Base-by-base conservation (phyloP, 2,888 invertebrate species). In the Eubasilissa splendida region DNA sequence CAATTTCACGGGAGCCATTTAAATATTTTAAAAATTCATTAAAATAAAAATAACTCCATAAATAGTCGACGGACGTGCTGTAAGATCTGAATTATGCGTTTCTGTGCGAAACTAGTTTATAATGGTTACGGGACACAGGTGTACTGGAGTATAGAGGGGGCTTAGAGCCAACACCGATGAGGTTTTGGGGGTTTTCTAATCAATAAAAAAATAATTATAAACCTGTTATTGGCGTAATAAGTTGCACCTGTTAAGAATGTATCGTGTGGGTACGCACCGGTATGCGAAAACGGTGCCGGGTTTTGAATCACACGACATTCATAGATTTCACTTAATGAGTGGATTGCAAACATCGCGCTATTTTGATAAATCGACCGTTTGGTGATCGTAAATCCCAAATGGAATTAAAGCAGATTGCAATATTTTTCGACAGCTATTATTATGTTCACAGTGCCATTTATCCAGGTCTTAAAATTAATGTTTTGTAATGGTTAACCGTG, bases 181-280 rank as follows among this genome's bases (percentile, higher is more conserved):
- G 31, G 14, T 31, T 76, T 65, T 42, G 53, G 63, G 22, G 53
- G 65, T 60, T 75, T 76, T 65, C 65, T 76, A 65, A 63, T n/a
- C 65, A 53, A 52, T 63, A 65, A 76, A 76, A 76, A 22, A 52
- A 65, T 60, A n/a, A 73, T 73, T 14, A 73, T 4, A 65, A 76
- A 76, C 76, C 76, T 22, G 76, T 76, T 76, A 31, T 31, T 9
- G 12, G 3, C n/a, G 63, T 63, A 76, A 76, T 65, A 42, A 60
- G 59, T 31, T 65, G 76, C 76, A 76, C 75, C 75, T 75, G 75
- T 60, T 75, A 50, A 42, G 42, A 66, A 33, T n/a, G 42, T 31
- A 63, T 63, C 60, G 42, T 14, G 42, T 1, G 31, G 42, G 52
- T 14, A 50, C 31, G 14, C 14, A 33, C n/a, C 42, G 10, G 68